phyloP scores from a whole-genome alignment of 2,888 invertebrate species.

The Teleiodes luculella region DNA sequence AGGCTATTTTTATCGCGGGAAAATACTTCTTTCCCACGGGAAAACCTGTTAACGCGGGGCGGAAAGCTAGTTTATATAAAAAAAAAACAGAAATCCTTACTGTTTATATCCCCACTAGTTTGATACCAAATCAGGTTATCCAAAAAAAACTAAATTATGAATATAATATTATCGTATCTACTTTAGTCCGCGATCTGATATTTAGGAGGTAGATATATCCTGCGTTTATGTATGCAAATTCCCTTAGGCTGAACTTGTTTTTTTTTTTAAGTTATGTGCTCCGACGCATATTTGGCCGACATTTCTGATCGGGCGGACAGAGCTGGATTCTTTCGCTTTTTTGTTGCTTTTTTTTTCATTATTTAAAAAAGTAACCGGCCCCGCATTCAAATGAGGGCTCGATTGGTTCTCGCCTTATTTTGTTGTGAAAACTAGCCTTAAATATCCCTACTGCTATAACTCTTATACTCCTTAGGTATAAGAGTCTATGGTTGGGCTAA shows the following conservation, averaged over 20 bases:
- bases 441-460: too few relatives aligned
- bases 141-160: neutral
- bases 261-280: constrained; percentile 12
- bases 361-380: constrained; percentile 50
- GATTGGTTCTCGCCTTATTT: constrained; percentile 54
- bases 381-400: constrained; percentile 56
- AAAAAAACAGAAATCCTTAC: too few relatives aligned
- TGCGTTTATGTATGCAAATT: constrained; percentile 13
- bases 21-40: too few relatives aligned
- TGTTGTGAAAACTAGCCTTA: neutral
- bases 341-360: constrained; percentile 33
- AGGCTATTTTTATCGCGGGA: too few relatives aligned
- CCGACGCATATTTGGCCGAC: constrained; percentile 41
- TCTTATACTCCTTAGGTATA: too few relatives aligned
- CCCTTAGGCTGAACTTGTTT: constrained; percentile 2
- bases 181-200: neutral
- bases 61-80: too few relatives aligned
- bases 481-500: too few relatives aligned
- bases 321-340: constrained; percentile 38
- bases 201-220: neutral
- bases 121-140: neutral
- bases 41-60: too few relatives aligned
- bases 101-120: neutral
- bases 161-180: neutral
- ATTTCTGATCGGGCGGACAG: constrained; percentile 41